A percentile compares a stretch with the other conserved stretches of the same genome.
Conservation (phyloP, 1,140 invertebrate genomes). For the Drosophila gunungcola region DNA sequence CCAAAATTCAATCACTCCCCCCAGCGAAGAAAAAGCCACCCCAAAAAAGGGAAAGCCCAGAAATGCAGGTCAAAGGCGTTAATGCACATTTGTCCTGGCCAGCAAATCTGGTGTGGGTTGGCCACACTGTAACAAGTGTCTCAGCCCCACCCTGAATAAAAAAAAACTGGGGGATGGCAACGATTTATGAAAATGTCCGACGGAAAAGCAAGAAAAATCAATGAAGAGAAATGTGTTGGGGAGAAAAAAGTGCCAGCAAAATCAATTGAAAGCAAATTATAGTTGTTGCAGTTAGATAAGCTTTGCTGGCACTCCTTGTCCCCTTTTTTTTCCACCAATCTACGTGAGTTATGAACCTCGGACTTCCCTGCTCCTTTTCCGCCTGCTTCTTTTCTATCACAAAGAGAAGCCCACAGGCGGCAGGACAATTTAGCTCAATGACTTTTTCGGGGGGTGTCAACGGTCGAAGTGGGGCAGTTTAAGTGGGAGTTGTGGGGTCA, state of each 20-base stretch:
- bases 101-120: slow-evolving; percentile 14
- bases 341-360: slow-evolving; percentile 49
- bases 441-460: slow-evolving; percentile 26
- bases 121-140: slow-evolving; percentile 73
- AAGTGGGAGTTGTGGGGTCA: slow-evolving; percentile 49
- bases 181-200: slow-evolving; percentile 73
- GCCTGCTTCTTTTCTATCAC: slow-evolving; percentile 24
- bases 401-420: slow-evolving; percentile 27
- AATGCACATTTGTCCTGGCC: slow-evolving; percentile 75
- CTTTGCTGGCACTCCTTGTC: slow-evolving; percentile 6
- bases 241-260: slow-evolving; percentile 50
- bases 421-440: slow-evolving; percentile 54
- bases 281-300: slow-evolving; percentile 81
- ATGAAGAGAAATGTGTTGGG: slow-evolving; percentile 75
- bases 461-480: slow-evolving; percentile 25
- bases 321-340: neutral
- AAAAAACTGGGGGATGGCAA: slow-evolving; percentile 45
- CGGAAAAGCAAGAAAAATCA: slow-evolving; percentile 58
- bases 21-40: slow-evolving; percentile 31
- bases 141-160: slow-evolving; percentile 20
- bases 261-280: slow-evolving; percentile 84
- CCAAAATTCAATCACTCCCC: slow-evolving; percentile 54
- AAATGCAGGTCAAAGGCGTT: slow-evolving; percentile 80
- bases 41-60: slow-evolving; percentile 18
- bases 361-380: slow-evolving; percentile 9